Base-by-base conservation (phyloP, 2,797 vertebrate genomes). In the Percopsis omiscomaycus region DNA sequence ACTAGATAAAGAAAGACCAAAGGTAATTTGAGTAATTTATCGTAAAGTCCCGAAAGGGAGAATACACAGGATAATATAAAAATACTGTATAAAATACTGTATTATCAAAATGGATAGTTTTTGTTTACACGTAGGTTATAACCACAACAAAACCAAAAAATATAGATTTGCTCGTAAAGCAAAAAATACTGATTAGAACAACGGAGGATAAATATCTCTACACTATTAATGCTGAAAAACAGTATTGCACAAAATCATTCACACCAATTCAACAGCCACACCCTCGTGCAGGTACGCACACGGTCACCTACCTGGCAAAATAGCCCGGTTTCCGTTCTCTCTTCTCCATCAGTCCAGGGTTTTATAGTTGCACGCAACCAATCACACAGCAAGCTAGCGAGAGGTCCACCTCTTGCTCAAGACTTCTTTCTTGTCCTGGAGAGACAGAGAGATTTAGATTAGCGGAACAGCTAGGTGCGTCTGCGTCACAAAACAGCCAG, bases 291-390 rank as follows among this genome's bases (percentile, higher is more conserved):
- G 2, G 29, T 4, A 61, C 13, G 12, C 9, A 47, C 0, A 42
- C 2, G 22, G 16, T 22, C 29, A 3, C 77, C 86, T 86, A 93
- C 93, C 91, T 91, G 74, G 92, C 85, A 66, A 94, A 94, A 73
- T 94, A 93, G 55, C 93, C 91, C 10, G 85, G 84, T 77, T 92
- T 94, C 68, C 90, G 89, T 69, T 93, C 92, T 59, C 88, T 87
- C 72, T 91, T 92, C 66, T 93, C 92, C 92, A 92, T 92, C 77
- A 71, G 85, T 65, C 69, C 80, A 29, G 75, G 77, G 4, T 77
- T 64, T 71, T 86, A 88, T 61, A 64, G 69, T 46, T 74, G 73
- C 80, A 73, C 55, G 60, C 52, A 81, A 69, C 62, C 61, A 60
- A 37, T 54, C 6, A 37, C 70, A 71, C 68, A 67, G 60, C 57